These are phyloP conservation scores for Hydroisotoma schaefferi DNA, from an alignment of 2,888 invertebrate genomes.

Conservation along the genomic window DNA sequence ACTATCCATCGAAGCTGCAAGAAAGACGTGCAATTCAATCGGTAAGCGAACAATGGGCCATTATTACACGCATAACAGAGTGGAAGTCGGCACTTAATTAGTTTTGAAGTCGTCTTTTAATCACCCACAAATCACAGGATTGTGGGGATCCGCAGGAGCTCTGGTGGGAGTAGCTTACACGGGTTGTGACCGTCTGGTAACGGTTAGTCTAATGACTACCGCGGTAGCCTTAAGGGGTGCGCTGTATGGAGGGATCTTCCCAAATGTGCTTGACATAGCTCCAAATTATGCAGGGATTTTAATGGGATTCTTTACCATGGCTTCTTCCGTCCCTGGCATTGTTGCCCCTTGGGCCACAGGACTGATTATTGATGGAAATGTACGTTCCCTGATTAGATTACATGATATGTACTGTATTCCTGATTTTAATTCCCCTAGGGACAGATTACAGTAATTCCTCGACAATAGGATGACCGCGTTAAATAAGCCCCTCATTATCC, in stretches of 20 bases:
- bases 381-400: conserved; percentile 10
- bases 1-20: neutral
- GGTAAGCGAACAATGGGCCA: conserved; percentile 3
- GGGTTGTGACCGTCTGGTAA: conserved; percentile 61
- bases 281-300: conserved; percentile 67
- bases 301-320: conserved; percentile 31
- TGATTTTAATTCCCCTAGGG: too few species aligned
- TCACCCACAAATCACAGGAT: too few species aligned
- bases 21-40: conserved; percentile 2
- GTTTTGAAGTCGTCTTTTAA: too few species aligned
- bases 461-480: too few species aligned
- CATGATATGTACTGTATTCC: too few species aligned
- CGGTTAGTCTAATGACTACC: conserved; percentile 61
- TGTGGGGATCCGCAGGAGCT: conserved; percentile 60
- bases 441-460: too few species aligned
- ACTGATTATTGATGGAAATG: conserved; percentile 49
- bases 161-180: conserved; percentile 63
- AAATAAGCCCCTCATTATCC: too few species aligned
- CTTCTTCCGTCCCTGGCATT: conserved; percentile 31
- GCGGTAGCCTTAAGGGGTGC: conserved; percentile 64
- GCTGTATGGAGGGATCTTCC: conserved; percentile 55
- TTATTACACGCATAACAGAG: conserved; percentile 8
- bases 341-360: conserved; percentile 46
- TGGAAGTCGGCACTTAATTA: neutral
- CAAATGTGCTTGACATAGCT: conserved; percentile 71